These are phyloP conservation scores for Myathropa florea DNA, from an alignment of 2,888 invertebrate species.

Conservation along the genomic window DNA sequence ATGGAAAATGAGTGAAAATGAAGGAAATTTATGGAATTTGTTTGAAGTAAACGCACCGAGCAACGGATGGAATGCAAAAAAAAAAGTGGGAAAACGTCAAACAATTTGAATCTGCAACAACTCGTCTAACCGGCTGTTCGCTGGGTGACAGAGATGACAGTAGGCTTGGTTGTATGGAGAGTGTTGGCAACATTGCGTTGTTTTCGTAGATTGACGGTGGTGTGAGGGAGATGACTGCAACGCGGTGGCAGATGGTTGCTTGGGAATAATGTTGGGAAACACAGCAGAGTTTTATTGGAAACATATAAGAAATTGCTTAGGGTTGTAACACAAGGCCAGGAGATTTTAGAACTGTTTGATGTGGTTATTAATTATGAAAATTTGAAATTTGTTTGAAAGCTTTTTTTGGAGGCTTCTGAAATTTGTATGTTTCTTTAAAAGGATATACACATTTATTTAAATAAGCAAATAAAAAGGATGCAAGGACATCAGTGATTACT, in stretches of 20 bases:
- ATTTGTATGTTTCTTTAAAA: no score
- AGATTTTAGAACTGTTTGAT: neutral
- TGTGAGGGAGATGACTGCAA: slow-evolving; percentile 4
- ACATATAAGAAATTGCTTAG: neutral
- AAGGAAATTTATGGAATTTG: neutral
- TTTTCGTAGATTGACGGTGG: slow-evolving; percentile 29
- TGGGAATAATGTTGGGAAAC: slow-evolving; percentile 42
- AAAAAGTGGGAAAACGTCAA: slow-evolving; percentile 49
- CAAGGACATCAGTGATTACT: no score
- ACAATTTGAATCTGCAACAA: slow-evolving; percentile 63
- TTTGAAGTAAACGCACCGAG: slow-evolving; percentile 37
- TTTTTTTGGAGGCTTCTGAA: neutral
- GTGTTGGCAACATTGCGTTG: slow-evolving; percentile 44
- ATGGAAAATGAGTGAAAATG: neutral
- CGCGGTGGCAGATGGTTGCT: neutral
- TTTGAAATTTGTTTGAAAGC: no score
- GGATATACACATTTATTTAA: no score
- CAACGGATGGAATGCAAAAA: slow-evolving; percentile 56
- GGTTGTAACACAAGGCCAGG: slow-evolving; percentile 11
- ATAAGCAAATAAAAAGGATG: no score
- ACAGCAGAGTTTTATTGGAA: slow-evolving; percentile 14
- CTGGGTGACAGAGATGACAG: slow-evolving; percentile 18
- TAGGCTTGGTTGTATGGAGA: neutral
- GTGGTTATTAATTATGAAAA: no score
- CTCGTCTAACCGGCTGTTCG: slow-evolving; percentile 67